phyloP scores from a whole-genome alignment of 1,140 invertebrate species.

The Neodiprion virginianus region DNA sequence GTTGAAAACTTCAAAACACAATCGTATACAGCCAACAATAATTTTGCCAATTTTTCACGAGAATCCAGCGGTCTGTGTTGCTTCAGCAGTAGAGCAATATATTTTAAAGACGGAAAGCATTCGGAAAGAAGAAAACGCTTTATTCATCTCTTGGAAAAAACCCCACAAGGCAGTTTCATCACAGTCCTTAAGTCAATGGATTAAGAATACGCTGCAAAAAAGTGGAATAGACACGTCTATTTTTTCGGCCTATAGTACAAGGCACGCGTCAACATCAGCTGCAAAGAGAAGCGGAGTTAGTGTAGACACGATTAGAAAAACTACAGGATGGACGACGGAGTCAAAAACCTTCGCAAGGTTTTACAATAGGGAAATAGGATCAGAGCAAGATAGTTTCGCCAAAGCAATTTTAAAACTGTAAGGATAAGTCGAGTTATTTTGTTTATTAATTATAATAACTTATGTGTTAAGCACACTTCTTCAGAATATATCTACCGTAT shows the following conservation, averaged over 20 bases:
- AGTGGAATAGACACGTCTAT: slow-evolving; percentile 17
- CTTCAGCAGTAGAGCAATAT: slow-evolving; percentile 12
- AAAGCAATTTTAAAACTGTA: slow-evolving; percentile 19
- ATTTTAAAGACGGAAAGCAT: slow-evolving; percentile 4
- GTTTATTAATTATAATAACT: slow-evolving; percentile 6
- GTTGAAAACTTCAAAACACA: slow-evolving; percentile 16
- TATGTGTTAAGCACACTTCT: neutral
- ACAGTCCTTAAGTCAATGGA: slow-evolving; percentile 23
- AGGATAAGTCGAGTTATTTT: neutral
- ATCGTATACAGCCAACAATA: slow-evolving; percentile 7
- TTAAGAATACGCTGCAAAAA: slow-evolving; percentile 16
- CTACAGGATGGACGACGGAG: slow-evolving; percentile 32
- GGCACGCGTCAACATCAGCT: slow-evolving; percentile 21
- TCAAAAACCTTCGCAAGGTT: slow-evolving; percentile 34
- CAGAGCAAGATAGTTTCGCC: slow-evolving; percentile 18
- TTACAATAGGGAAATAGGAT: slow-evolving; percentile 26
- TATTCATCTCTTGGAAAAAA: slow-evolving; percentile 25
- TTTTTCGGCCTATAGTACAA: slow-evolving; percentile 24
- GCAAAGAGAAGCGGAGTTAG: slow-evolving; percentile 13
- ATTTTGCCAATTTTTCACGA: neutral
- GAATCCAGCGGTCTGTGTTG: neutral
- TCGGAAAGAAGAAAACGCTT: neutral
- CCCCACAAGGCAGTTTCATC: slow-evolving; percentile 1
- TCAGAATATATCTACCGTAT: slow-evolving; percentile 9
- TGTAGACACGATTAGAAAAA: slow-evolving; percentile 28